A percentile compares a stretch with the other conserved stretches of the same genome.
These are phyloP conservation scores for Sebastiscus albofasciatus DNA, from an alignment of 2,797 vertebrate genomes.

Conservation along the genomic window DNA sequence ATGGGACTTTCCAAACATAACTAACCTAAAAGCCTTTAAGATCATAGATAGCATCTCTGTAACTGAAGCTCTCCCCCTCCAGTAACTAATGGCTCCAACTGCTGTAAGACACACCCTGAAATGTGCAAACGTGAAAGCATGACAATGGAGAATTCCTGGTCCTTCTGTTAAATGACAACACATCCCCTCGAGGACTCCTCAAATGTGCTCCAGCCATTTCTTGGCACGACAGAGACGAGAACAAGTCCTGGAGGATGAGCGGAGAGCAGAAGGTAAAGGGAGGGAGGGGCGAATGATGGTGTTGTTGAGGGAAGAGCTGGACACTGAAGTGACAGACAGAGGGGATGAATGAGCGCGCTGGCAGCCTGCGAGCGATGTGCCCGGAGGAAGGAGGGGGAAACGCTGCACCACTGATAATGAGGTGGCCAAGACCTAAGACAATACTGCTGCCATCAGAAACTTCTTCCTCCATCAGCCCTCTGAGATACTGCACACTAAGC, in stretches of 20 bases:
- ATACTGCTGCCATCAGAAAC: constrained; percentile 28
- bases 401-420: constrained; percentile 60
- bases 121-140: constrained; percentile 21
- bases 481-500: background rate
- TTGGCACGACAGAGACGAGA: constrained; percentile 26
- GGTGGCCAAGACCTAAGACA: constrained; percentile 35
- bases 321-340: constrained; percentile 47
- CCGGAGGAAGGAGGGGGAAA: constrained; percentile 40
- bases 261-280: constrained; percentile 38
- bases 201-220: constrained; percentile 16
- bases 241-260: constrained; percentile 16
- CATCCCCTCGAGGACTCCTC: constrained; percentile 7
- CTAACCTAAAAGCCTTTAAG: background rate
- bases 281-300: background rate
- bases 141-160: constrained; percentile 11
- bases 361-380: constrained; percentile 35
- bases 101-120: constrained; percentile 2
- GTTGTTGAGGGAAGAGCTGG: constrained; percentile 34
- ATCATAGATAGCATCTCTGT: background rate
- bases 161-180: constrained; percentile 18
- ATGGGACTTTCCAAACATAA: constrained; percentile 26
- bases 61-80: background rate
- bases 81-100: constrained; percentile 1
- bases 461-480: background rate
- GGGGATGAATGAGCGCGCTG: constrained; percentile 45